Evolutionary conservation across 2,113 vertebrate genomes (phyloP).

Genomic region (Cariama cristata): DNA sequence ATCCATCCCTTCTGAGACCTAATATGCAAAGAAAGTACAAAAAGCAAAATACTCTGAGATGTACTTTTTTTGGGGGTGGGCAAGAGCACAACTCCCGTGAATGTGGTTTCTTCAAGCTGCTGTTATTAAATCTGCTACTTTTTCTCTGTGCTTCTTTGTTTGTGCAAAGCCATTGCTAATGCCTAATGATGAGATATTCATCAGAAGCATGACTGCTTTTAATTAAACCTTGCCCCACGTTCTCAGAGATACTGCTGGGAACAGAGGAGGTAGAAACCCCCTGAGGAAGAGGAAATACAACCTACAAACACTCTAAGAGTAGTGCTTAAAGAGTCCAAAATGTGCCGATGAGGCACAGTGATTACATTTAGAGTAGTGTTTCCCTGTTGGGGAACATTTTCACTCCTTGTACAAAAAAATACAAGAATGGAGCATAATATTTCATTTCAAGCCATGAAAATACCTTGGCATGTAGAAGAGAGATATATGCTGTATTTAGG

Average conservation of each 20-base stretch:
- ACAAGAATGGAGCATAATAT: neutral
- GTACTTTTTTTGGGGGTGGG: neutral
- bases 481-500: neutral
- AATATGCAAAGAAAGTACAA: neutral
- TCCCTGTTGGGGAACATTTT: neutral
- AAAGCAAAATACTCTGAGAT: neutral
- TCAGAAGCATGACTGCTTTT: conserved; percentile 59
- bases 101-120: conserved; percentile 3
- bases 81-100: neutral
- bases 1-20: neutral
- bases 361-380: neutral
- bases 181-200: conserved; percentile 51
- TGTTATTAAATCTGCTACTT: neutral
- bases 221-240: conserved; percentile 58
- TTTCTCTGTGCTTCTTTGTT: neutral
- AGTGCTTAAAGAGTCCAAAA: neutral
- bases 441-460: conserved; percentile 16
- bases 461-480: neutral
- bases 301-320: neutral
- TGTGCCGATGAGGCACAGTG: neutral
- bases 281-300: conserved; percentile 33
- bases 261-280: conserved; percentile 22
- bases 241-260: conserved; percentile 45
- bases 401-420: neutral
- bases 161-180: conserved; percentile 17